phyloP scores from a whole-genome alignment of 2,113 vertebrate genomes.

The Strigops habroptila region DNA sequence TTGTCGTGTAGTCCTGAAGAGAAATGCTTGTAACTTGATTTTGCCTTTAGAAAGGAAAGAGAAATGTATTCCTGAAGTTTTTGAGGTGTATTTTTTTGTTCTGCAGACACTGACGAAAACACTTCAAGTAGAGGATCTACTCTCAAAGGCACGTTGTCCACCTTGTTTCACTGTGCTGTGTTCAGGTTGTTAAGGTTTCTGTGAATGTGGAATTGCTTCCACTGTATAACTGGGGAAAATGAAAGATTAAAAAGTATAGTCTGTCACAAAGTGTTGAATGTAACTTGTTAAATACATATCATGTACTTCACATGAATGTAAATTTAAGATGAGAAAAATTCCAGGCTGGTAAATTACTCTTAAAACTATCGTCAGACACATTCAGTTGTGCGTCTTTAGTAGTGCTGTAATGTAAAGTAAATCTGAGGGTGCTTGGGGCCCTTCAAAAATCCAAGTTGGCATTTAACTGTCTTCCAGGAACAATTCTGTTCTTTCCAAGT shows the following conservation, averaged over 20 bases:
- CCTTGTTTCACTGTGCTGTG: background rate
- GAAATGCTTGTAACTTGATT: background rate
- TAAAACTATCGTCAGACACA: background rate
- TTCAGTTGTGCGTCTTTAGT: background rate
- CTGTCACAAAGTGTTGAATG: background rate
- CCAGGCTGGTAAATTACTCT: background rate
- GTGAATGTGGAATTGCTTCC: background rate
- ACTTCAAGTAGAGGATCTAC: background rate
- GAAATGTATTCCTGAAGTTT: background rate
- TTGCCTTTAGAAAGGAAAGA: background rate
- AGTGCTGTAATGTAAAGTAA: background rate
- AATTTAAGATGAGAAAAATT: background rate
- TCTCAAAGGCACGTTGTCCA: background rate
- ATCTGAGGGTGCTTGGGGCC: background rate
- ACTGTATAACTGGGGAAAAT: background rate
- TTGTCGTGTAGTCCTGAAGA: background rate
- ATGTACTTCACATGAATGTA: background rate
- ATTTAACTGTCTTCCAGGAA: background rate
- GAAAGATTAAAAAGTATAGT: background rate
- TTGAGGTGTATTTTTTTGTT: background rate
- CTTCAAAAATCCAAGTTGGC: background rate
- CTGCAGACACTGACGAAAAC: background rate
- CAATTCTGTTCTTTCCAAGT: background rate
- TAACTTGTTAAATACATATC: background rate
- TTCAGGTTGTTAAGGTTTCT: background rate